phyloP scores from a whole-genome alignment of 2,888 invertebrate species.

The Volucella inanis region DNA sequence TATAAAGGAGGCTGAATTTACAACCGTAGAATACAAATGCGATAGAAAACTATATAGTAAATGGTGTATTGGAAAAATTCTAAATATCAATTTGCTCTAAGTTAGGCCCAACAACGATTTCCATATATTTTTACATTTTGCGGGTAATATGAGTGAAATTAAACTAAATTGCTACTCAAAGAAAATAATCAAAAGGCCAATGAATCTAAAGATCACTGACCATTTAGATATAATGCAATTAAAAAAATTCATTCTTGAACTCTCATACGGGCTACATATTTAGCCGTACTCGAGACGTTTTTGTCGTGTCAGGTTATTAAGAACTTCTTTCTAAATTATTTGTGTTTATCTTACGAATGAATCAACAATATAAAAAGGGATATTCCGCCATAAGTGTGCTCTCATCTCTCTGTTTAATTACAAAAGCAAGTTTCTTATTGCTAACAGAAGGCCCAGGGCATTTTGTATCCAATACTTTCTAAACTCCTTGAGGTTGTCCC shows the following conservation, averaged over 20 bases:
- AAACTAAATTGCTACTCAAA: not conserved
- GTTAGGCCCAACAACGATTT: too few relatives aligned
- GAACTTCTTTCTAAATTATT: slow-evolving; percentile 42
- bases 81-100: too few relatives aligned
- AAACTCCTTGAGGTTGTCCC: slow-evolving; percentile 61
- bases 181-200: not conserved
- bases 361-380: slow-evolving; percentile 48
- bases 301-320: slow-evolving; percentile 7
- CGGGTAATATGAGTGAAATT: too few relatives aligned
- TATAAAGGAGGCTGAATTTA: too few relatives aligned
- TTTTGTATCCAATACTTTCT: slow-evolving; percentile 40
- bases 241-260: slow-evolving; percentile 10
- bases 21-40: too few relatives aligned
- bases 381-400: slow-evolving; percentile 43
- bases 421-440: slow-evolving; percentile 29
- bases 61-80: too few relatives aligned
- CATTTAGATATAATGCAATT: slow-evolving; percentile 16
- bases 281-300: slow-evolving; percentile 8
- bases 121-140: too few relatives aligned
- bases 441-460: slow-evolving; percentile 20
- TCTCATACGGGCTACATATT: slow-evolving; percentile 3
- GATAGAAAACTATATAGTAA: too few relatives aligned
- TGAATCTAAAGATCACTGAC: slow-evolving; percentile 36
- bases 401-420: slow-evolving; percentile 33
- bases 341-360: slow-evolving; percentile 36